Evolutionary conservation across 2,113 vertebrate genomes (phyloP).

Genomic region (Mobula hypostoma): DNA sequence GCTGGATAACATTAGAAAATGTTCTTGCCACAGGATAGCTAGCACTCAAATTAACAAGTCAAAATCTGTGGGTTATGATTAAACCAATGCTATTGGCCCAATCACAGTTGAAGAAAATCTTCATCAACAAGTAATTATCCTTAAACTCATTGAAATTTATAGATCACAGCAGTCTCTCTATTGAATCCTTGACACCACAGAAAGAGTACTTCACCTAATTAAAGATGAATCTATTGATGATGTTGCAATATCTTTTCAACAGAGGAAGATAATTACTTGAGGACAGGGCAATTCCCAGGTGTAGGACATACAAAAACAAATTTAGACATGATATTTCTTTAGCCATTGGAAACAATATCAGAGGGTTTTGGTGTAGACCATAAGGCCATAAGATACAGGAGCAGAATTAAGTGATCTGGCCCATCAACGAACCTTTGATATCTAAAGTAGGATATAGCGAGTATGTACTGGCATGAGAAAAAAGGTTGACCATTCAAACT

Average conservation of each 20-base stretch:
- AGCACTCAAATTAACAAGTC: background rate
- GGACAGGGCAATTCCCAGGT: background rate
- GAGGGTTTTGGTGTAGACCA: too few relatives aligned
- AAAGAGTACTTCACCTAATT: background rate
- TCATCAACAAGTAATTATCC: background rate
- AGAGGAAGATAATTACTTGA: background rate
- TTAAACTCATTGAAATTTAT: background rate
- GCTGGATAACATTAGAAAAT: background rate
- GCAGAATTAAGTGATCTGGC: too few relatives aligned
- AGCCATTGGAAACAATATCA: background rate
- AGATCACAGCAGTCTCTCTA: background rate
- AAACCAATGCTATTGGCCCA: background rate
- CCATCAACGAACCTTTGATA: background rate
- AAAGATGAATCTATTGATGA: background rate
- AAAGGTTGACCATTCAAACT: background rate
- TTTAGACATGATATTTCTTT: background rate
- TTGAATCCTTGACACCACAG: background rate
- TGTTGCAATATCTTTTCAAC: background rate
- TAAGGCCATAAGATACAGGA: too few relatives aligned
- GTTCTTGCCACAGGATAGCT: background rate
- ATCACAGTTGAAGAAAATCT: background rate
- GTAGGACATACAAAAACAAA: background rate
- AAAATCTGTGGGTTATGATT: background rate
- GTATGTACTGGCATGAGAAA: background rate
- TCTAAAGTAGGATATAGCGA: background rate